These are phyloP conservation scores for Psix sp. DNA, from an alignment of 1,140 invertebrate species.

Conservation along the genomic window DNA sequence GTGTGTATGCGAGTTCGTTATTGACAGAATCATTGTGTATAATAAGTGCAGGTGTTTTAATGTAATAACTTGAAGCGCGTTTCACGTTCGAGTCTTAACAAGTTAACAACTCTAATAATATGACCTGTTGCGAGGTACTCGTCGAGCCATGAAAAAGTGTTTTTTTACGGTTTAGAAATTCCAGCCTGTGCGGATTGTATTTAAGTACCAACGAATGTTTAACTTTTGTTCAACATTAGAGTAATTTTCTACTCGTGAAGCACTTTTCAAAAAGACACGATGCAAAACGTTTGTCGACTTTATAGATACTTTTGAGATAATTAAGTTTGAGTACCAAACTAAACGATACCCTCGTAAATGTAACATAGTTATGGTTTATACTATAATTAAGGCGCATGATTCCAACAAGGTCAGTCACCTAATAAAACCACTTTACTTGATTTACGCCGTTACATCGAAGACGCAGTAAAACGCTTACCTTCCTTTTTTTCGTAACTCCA, in stretches of 20 bases:
- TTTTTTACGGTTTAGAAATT: constrained; percentile 54
- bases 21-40: constrained; percentile 33
- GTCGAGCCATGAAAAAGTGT: constrained; percentile 44
- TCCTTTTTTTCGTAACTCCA: background rate
- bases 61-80: constrained; percentile 35
- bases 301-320: constrained; percentile 57
- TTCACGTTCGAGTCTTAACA: constrained; percentile 43
- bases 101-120: constrained; percentile 55
- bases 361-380: constrained; percentile 60
- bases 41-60: constrained; percentile 46
- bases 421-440: constrained; percentile 60
- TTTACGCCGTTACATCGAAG: constrained; percentile 54
- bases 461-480: constrained; percentile 50
- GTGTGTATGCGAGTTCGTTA: constrained; percentile 26
- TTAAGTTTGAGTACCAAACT: constrained; percentile 52
- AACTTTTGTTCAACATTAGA: constrained; percentile 52
- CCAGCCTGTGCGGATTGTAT: constrained; percentile 42
- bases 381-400: constrained; percentile 59
- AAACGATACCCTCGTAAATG: constrained; percentile 56
- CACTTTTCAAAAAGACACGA: constrained; percentile 49
- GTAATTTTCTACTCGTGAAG: constrained; percentile 49
- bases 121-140: constrained; percentile 48
- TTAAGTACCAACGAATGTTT: constrained; percentile 54
- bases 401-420: constrained; percentile 57
- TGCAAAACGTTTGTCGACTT: constrained; percentile 55